Evolutionary conservation across 2,797 vertebrate species (phyloP).

Genomic region (Danio tinwini): DNA sequence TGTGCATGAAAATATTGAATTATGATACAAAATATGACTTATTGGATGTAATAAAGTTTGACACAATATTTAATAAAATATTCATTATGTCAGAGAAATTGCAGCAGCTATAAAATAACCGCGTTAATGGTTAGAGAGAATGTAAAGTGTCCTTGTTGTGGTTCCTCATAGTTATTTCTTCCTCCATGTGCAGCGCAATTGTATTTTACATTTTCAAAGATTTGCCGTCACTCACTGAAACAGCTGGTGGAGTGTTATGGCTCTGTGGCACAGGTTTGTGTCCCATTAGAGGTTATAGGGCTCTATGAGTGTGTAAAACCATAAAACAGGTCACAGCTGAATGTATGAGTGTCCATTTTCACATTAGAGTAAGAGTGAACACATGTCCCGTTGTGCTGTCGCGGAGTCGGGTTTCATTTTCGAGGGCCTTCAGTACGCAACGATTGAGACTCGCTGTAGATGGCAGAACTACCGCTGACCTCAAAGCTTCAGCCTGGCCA

Average conservation of each 20-base stretch:
- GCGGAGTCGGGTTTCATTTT: conserved; percentile 56
- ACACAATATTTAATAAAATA: neutral
- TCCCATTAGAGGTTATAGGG: conserved; percentile 62
- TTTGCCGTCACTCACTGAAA: conserved; percentile 27
- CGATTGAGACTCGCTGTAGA: conserved; percentile 53
- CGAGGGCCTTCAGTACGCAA: conserved; percentile 31
- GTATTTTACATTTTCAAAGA: conserved; percentile 15
- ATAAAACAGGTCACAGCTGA: conserved; percentile 68
- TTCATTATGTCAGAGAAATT: neutral
- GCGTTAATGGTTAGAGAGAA: neutral
- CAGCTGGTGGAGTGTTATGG: conserved; percentile 46
- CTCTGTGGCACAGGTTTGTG: conserved; percentile 49
- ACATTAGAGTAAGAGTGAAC: conserved; percentile 66
- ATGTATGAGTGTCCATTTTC: conserved; percentile 67
- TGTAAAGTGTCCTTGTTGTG: neutral
- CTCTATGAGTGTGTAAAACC: conserved; percentile 65
- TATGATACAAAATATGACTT: neutral
- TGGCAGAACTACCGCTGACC: conserved; percentile 58
- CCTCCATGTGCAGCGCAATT: neutral
- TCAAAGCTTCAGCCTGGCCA: conserved; percentile 56
- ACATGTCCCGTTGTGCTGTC: conserved; percentile 63
- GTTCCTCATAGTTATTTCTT: neutral
- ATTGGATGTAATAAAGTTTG: neutral
- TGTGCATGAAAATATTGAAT: neutral
- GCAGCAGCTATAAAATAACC: neutral